Evolutionary conservation across 2,113 vertebrate genomes (phyloP).

Genomic region (Callithrix jacchus): DNA sequence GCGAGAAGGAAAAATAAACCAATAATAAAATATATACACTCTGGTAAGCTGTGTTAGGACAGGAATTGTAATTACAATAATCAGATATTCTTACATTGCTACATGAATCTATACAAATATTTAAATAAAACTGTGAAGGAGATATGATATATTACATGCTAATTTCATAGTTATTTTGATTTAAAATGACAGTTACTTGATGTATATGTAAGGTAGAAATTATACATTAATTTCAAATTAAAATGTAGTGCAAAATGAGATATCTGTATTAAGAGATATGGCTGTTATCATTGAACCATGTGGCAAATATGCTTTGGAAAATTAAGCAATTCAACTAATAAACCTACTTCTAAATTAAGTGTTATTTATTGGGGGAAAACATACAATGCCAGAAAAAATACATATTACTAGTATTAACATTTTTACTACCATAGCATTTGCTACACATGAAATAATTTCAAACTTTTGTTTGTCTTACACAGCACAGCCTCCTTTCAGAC

Average conservation of each 20-base stretch:
- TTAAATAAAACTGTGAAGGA: not conserved
- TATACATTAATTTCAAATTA: not conserved
- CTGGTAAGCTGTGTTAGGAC: not conserved
- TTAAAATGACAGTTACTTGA: not conserved
- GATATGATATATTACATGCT: not conserved
- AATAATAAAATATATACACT: not conserved
- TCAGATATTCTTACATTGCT: not conserved
- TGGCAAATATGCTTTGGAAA: not conserved
- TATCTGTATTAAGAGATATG: not conserved
- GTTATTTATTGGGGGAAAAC: not conserved
- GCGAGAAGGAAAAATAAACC: not conserved
- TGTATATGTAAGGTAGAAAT: not conserved
- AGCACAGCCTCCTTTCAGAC: accelerated
- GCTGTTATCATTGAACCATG: not conserved
- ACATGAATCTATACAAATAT: not conserved
- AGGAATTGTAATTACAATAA: not conserved
- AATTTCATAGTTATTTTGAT: not conserved
- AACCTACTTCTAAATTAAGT: not conserved
- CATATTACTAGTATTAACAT: not conserved
- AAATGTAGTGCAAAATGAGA: not conserved
- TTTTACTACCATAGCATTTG: not conserved
- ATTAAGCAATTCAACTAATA: not conserved
- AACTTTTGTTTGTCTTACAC: not conserved
- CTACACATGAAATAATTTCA: not conserved
- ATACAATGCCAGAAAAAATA: not conserved